Evolutionary conservation across 2,113 vertebrate species (phyloP).

Genomic region (Polypterus bichir): DNA sequence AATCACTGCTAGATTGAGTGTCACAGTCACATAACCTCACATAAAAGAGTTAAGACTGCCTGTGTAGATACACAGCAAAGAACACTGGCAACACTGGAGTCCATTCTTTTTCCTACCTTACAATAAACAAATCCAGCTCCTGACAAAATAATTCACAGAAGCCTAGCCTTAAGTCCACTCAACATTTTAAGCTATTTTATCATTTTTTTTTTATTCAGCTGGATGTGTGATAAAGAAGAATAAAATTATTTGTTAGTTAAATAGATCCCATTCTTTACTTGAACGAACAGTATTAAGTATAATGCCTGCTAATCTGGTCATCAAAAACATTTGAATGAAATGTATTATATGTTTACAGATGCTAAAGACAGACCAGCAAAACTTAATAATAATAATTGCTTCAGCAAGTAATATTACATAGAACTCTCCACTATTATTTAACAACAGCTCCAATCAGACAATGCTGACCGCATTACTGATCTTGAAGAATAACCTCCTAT

Average conservation of each 20-base stretch:
- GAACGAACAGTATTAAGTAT: slow-evolving; percentile 36
- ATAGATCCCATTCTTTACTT: slow-evolving; percentile 33
- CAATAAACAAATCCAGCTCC: slow-evolving; percentile 39
- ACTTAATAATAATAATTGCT: too few relatives aligned
- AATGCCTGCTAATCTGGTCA: slow-evolving; percentile 47
- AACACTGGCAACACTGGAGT: slow-evolving; percentile 7
- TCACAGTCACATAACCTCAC: slow-evolving; percentile 25
- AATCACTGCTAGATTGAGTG: slow-evolving; percentile 35
- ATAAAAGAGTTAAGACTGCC: slow-evolving; percentile 24
- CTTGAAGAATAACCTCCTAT: too few relatives aligned
- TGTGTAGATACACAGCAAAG: slow-evolving; percentile 13
- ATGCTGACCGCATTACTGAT: too few relatives aligned
- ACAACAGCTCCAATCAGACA: too few relatives aligned
- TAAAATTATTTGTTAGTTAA: slow-evolving; percentile 26
- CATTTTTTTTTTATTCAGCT: slow-evolving; percentile 27
- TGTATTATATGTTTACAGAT: too few relatives aligned
- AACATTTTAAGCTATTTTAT: slow-evolving; percentile 22
- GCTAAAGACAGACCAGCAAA: too few relatives aligned
- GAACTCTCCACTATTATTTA: too few relatives aligned
- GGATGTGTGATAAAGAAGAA: slow-evolving; percentile 20
- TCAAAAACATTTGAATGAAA: slow-evolving; percentile 30
- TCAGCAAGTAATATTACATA: too few relatives aligned
- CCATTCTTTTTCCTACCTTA: slow-evolving; percentile 30
- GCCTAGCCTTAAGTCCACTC: slow-evolving; percentile 20
- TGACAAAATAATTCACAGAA: slow-evolving; percentile 42